phyloP scores from a whole-genome alignment of 2,113 vertebrate genomes.

The Leuciscus idus region DNA sequence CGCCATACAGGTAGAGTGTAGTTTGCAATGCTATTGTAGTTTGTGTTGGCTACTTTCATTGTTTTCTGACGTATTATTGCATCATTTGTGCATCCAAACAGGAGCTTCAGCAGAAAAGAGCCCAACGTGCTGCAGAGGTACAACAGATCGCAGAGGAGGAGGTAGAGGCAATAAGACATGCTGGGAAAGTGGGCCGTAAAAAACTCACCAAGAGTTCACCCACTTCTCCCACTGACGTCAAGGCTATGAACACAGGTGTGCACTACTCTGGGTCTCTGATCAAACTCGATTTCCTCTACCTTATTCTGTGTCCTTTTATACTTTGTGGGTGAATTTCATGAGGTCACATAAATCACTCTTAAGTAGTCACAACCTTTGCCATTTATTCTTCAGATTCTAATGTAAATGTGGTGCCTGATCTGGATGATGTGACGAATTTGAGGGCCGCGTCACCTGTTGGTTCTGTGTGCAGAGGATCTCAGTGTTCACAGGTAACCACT shows the following conservation, averaged over 20 bases:
- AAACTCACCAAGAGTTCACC: conserved; percentile 64
- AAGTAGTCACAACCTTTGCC: neutral
- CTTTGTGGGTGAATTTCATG: neutral
- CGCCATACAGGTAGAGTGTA: conserved; percentile 83
- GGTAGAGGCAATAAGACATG: conserved; percentile 59
- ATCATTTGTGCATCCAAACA: conserved; percentile 43
- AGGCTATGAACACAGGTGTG: conserved; percentile 84
- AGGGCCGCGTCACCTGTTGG: conserved; percentile 65
- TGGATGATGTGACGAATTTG: conserved; percentile 63
- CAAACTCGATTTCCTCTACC: neutral
- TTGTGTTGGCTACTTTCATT: neutral
- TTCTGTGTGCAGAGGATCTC: conserved; percentile 65
- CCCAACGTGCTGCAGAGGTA: conserved; percentile 68
- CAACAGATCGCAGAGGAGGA: conserved; percentile 70
- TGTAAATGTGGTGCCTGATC: conserved; percentile 60
- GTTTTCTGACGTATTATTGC: neutral
- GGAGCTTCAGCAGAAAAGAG: conserved; percentile 90
- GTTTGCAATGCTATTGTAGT: neutral
- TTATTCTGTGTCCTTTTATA: neutral
- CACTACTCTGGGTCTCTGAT: neutral
- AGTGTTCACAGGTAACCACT: conserved; percentile 71
- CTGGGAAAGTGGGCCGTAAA: conserved; percentile 65
- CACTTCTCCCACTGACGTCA: conserved; percentile 61
- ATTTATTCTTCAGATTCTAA: conserved; percentile 70
- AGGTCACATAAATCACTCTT: neutral